Percentiles rank a stretch among this genome's conserved stretches.
Evolutionary conservation across 2,113 vertebrate species (phyloP).

Genomic region (Sinocyclocheilus maitianheensis): DNA sequence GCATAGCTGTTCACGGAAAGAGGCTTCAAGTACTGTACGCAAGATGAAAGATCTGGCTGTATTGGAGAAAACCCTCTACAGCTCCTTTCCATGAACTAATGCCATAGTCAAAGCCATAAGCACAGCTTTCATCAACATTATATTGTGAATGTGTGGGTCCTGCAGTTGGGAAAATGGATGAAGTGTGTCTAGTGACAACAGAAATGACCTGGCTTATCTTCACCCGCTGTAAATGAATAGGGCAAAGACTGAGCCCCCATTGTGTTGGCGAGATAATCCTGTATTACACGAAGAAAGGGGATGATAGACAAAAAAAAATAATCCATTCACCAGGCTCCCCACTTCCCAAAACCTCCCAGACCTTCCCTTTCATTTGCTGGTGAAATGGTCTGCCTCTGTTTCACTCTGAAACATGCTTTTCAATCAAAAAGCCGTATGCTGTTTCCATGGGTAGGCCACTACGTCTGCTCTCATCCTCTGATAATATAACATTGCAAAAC

Average conservation of each 20-base stretch:
- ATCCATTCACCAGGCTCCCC: background rate
- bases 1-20: background rate
- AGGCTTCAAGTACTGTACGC: background rate
- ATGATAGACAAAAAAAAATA: background rate
- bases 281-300: background rate
- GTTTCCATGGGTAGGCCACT: too few relatives aligned
- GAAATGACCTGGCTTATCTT: background rate
- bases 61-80: background rate
- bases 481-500: background rate
- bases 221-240: background rate
- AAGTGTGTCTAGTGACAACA: background rate
- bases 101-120: background rate
- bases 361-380: background rate
- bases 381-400: background rate
- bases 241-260: background rate
- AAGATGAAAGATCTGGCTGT: background rate
- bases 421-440: background rate
- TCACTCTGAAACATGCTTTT: background rate
- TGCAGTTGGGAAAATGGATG: background rate
- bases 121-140: background rate
- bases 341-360: background rate
- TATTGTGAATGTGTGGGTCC: background rate
- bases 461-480: background rate
- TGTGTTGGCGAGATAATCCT: background rate
- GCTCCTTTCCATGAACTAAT: background rate